Evolutionary conservation across 2,797 vertebrate species (phyloP).

Genomic region (Pelochelys cantorii): DNA sequence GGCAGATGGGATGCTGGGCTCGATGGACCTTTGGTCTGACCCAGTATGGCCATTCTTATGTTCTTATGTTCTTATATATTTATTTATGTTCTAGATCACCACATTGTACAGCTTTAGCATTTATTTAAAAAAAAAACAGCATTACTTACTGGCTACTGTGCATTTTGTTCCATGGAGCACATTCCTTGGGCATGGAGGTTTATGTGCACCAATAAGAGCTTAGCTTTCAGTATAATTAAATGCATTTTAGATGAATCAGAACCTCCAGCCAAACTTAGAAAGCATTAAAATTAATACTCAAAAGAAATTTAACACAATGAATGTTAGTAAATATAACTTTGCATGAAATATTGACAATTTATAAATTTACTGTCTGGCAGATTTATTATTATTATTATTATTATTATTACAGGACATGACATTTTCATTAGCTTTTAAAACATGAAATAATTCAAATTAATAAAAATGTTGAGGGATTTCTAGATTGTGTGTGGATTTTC

Average conservation of each 20-base stretch:
- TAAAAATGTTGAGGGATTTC: not conserved
- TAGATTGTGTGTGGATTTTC: not conserved
- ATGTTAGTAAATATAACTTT: not conserved
- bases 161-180: not conserved
- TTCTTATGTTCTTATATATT: no score
- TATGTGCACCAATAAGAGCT: not conserved
- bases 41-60: no score
- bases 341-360: not conserved
- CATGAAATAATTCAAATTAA: not conserved
- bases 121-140: not conserved
- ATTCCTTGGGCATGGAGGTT: not conserved
- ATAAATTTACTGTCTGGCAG: not conserved
- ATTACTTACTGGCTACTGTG: not conserved
- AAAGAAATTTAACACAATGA: not conserved
- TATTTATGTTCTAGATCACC: not conserved
- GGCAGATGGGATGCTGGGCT: no score
- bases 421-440: not conserved
- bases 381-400: no score
- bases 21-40: no score
- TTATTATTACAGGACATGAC: no score
- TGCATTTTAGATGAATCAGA: not conserved
- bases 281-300: not conserved
- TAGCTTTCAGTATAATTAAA: not conserved
- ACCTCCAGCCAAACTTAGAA: not conserved
- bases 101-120: not conserved